phyloP scores from a whole-genome alignment of 2,797 vertebrate genomes.

The Toxotes lorentzi region DNA sequence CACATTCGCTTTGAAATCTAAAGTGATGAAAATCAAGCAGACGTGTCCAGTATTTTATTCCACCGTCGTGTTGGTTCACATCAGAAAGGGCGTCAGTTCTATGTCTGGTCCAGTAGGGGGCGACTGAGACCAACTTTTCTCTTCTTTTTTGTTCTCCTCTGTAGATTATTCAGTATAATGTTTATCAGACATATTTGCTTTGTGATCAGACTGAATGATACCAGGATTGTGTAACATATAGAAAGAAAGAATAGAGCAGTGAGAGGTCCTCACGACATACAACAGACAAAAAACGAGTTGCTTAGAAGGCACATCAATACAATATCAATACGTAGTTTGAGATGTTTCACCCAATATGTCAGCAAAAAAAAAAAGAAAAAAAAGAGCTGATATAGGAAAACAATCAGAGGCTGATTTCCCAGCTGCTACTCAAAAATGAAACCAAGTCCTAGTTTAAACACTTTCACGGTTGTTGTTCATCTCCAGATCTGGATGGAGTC shows the following conservation, averaged over 20 bases:
- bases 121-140: conserved; percentile 15
- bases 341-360: conserved; percentile 2
- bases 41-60: conserved; percentile 50
- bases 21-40: conserved; percentile 59
- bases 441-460: conserved; percentile 8
- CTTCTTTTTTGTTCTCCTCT: not conserved
- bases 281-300: not conserved
- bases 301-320: not conserved
- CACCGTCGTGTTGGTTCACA: not conserved
- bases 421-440: not conserved
- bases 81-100: conserved; percentile 15
- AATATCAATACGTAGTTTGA: not conserved
- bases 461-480: conserved; percentile 35
- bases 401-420: conserved; percentile 20
- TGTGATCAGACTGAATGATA: not conserved
- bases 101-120: conserved; percentile 39
- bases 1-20: conserved; percentile 64
- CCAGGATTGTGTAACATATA: not conserved
- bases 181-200: not conserved
- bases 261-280: not conserved
- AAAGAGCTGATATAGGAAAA: not conserved
- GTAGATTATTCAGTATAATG: not conserved
- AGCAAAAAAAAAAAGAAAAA: not conserved
- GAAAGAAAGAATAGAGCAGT: not conserved
- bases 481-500: conserved; percentile 29